Base-by-base conservation (phyloP, 2,888 invertebrate genomes). In the Drosophila paramelanica region DNA sequence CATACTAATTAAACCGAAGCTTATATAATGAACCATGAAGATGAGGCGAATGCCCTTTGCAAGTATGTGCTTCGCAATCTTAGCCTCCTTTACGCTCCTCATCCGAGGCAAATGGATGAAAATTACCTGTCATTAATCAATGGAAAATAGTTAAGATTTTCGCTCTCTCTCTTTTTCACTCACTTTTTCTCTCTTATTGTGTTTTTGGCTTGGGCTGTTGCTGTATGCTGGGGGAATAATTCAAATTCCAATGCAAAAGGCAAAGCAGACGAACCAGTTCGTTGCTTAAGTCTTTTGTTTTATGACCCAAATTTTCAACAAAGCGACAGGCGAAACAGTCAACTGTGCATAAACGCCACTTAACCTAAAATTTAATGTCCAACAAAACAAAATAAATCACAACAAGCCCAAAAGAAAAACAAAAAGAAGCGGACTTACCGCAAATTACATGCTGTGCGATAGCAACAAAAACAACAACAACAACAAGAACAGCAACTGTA, bases 281-380 rank as follows among this genome's bases (percentile, higher is more conserved):
- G 80, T 81, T 57, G 84, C 75, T 52, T 73, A 66, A 87, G 83
- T 84, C 87, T 82, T 87, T 85, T 80, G 82, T 80, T 85, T 66
- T 76, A 73, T 75, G 75, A 78, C 80, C 81, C 59, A 79, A 66
- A 77, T 79, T 57, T 62, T 25, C 27, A 41, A 47, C 67, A 52
- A 67, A 62, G 52, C 65, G 69, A 76, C 73, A 76, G 68, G 72
- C 65, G 59, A 64, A 64, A 76, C 67, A 65, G 66, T 79, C 68
- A 65, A 76, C 73, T 80, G 79, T 79, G 71, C 79, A 69, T 76
- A 73, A 85, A 75, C 75, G 75, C 55, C 70, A 76, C 81, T 83
- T 86, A 83, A 74, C 83, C 83, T 46, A 67, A 79, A 81, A 79
- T 81, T 70, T 72, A 86, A 70, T 86, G 80, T 67, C 76, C 72